Evolutionary conservation across 2,113 vertebrate genomes (phyloP), one percentile per base, ranked within the genome.

Genomic region (Pongo pygmaeus): DNA sequence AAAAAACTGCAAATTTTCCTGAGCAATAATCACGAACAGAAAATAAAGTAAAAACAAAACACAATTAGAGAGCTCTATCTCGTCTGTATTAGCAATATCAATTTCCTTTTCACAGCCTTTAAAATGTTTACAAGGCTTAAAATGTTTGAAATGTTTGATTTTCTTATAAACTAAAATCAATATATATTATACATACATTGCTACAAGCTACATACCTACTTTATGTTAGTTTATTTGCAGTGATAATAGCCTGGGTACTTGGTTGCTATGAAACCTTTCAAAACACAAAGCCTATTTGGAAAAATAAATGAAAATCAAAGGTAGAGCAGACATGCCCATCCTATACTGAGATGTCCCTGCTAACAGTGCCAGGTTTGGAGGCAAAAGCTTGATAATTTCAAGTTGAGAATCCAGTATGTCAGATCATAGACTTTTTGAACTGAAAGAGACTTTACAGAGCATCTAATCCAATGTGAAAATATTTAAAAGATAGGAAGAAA

Each of bases 301-400:
- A 81, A 92, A 96, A 70, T 69, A 93, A 95, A 57, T 10, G n/a
- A n/a, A 94, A 97, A 90, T 59, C 38, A 80, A 96, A 97, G 75
- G 77, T 32, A 61, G 40, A 70, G 5, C 25, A 59, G 59, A 94
- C 3, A 22, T 70, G 22, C 1, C 5, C 23, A 67, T 11, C 20
- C 25, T 78, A n/a, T 78, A 17, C 57, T 64, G 72, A 84, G 52
- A 46, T 64, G 35, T 43, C 14, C 6, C 22, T 85, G 80, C 25
- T 85, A 77, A n/a, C 2, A 81, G 77, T 38, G 32, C 72, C 50
- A 84, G 12, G 13, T 85, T 77, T 75, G 13, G 57, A 79, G 46
- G 85, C 17, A 94, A 97, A 90, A 97, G 3, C 12, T 40, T 94
- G 40, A 69, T 79, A 75, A 80, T 72, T 93, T 84, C 69, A 94